phyloP scores from a whole-genome alignment of 2,888 invertebrate species.

The Tenthredo distinguenda region DNA sequence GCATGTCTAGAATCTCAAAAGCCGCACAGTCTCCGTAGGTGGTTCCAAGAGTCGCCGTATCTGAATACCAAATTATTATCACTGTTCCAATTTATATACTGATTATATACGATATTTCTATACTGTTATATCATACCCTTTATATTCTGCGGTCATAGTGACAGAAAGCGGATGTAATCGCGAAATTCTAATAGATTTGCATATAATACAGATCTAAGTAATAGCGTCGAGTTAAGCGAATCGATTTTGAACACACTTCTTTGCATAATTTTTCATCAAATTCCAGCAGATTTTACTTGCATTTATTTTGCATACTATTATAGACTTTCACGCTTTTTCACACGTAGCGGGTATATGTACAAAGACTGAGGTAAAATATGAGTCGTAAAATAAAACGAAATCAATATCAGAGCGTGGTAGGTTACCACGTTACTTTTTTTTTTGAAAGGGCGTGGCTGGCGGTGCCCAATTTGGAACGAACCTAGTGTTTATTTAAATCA shows the following conservation, averaged over 20 bases:
- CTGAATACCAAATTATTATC: not conserved
- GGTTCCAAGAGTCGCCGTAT: not conserved
- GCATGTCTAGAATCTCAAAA: constrained; percentile 13
- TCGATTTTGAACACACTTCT: not conserved
- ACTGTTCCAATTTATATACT: not conserved
- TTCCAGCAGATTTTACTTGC: no score
- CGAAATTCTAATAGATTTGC: not conserved
- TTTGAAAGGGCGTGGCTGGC: constrained; percentile 62
- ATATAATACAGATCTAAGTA: not conserved
- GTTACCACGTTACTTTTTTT: not conserved
- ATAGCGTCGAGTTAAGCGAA: not conserved
- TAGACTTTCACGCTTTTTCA: no score
- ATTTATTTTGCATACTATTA: not conserved
- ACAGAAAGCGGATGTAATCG: not conserved
- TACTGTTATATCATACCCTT: not conserved
- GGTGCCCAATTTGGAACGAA: constrained; percentile 60
- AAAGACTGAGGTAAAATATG: no score
- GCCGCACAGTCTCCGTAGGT: not conserved
- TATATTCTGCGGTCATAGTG: not conserved
- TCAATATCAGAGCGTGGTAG: not conserved
- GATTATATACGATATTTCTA: not conserved
- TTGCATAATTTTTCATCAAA: no score
- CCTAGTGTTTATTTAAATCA: constrained; percentile 71
- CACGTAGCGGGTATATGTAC: no score
- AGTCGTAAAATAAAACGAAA: not conserved